Evolutionary conservation across 2,113 vertebrate genomes (phyloP).

Genomic region (Oryzias curvinotus): DNA sequence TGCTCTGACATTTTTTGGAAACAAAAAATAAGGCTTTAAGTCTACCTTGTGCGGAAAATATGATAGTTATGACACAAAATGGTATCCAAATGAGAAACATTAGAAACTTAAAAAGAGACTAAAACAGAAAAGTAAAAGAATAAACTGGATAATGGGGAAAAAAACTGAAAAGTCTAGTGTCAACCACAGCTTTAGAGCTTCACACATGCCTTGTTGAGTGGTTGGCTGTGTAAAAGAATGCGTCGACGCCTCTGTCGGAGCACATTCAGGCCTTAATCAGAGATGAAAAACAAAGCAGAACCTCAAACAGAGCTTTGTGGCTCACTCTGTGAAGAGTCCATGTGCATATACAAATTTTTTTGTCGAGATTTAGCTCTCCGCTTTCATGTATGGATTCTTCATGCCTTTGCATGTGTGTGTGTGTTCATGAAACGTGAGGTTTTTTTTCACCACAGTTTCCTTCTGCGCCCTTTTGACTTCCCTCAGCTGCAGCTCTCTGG

Average conservation of each 20-base stretch:
- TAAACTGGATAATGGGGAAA: constrained; percentile 20
- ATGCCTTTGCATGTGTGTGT: constrained; percentile 4
- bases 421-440: constrained; percentile 1
- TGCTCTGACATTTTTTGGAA: too few relatives aligned
- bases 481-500: constrained; percentile 48
- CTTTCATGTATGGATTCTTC: constrained; percentile 18
- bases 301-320: constrained; percentile 62
- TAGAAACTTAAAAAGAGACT: constrained; percentile 30
- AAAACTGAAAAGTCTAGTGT: constrained; percentile 37
- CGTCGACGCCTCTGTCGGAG: constrained; percentile 69
- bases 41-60: too few relatives aligned
- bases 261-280: constrained; percentile 71
- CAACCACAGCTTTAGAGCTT: constrained; percentile 67
- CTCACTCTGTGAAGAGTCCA: constrained; percentile 37
- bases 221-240: constrained; percentile 53
- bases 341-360: constrained; percentile 11
- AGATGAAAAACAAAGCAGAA: constrained; percentile 77
- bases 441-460: constrained; percentile 45
- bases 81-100: constrained; percentile 36
- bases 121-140: constrained; percentile 17
- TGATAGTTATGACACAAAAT: constrained; percentile 6
- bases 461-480: constrained; percentile 34
- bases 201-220: constrained; percentile 66
- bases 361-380: constrained; percentile 13
- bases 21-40: too few relatives aligned